Evolutionary conservation across 2,113 vertebrate species (phyloP).

Genomic region (human): GRCh38 chr2:37837501-37838000

Average conservation of each 20-base stretch:
- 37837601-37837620: neutral
- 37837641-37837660: conserved; percentile 32
- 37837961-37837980: conserved; percentile 81
- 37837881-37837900: conserved; percentile 18
- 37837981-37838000: conserved; percentile 81
- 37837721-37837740: conserved; percentile 46
- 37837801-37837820: conserved; percentile 47
- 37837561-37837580: neutral
- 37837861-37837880: conserved; percentile 34
- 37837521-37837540: neutral
- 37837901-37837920: conserved; percentile 71
- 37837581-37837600: neutral
- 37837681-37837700: neutral
- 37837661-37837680: neutral
- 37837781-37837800: conserved; percentile 20
- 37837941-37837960: conserved; percentile 77
- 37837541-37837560: neutral
- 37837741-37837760: conserved; percentile 38
- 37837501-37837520: neutral
- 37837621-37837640: neutral
- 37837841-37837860: neutral
- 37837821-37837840: conserved; percentile 57
- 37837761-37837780: conserved; percentile 58
- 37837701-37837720: conserved; percentile 24
- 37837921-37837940: conserved; percentile 80